Evolutionary conservation across 1,140 invertebrate species (phyloP).

Genomic region (Scaptodrosophila lebanonensis): DNA sequence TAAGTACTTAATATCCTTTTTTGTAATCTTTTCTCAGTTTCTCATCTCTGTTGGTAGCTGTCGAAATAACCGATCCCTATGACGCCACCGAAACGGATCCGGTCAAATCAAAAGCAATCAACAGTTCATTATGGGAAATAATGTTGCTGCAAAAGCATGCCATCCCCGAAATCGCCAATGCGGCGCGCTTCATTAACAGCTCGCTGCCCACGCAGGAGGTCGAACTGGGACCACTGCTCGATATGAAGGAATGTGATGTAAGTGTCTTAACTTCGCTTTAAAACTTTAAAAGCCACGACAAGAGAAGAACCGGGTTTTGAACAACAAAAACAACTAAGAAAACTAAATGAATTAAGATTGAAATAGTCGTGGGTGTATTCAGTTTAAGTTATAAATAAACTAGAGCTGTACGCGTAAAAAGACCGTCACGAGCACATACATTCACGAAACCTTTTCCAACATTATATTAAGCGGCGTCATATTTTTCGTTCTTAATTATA

Average conservation of each 20-base stretch:
- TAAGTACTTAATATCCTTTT: slow-evolving; percentile 21
- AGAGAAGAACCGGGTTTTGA: too few species aligned
- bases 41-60: slow-evolving; percentile 3
- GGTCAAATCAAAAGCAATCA: slow-evolving; percentile 85
- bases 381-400: not conserved
- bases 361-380: too few species aligned
- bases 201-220: slow-evolving; percentile 83
- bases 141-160: slow-evolving; percentile 85
- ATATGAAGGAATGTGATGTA: slow-evolving; percentile 80
- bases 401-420: not conserved
- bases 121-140: slow-evolving; percentile 95
- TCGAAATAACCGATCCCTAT: slow-evolving; percentile 85
- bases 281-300: too few species aligned
- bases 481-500: slow-evolving; percentile 22
- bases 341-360: too few species aligned
- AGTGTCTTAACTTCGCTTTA: too few species aligned
- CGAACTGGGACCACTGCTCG: slow-evolving; percentile 81
- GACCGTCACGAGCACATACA: too few species aligned
- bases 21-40: not conserved
- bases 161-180: slow-evolving; percentile 83
- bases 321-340: too few species aligned
- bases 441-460: too few species aligned
- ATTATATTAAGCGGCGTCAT: too few species aligned
- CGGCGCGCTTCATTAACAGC: slow-evolving; percentile 83
- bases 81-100: slow-evolving; percentile 89